phyloP scores from a whole-genome alignment of 1,140 invertebrate species.

The Drosophila pseudoobscura region DNA sequence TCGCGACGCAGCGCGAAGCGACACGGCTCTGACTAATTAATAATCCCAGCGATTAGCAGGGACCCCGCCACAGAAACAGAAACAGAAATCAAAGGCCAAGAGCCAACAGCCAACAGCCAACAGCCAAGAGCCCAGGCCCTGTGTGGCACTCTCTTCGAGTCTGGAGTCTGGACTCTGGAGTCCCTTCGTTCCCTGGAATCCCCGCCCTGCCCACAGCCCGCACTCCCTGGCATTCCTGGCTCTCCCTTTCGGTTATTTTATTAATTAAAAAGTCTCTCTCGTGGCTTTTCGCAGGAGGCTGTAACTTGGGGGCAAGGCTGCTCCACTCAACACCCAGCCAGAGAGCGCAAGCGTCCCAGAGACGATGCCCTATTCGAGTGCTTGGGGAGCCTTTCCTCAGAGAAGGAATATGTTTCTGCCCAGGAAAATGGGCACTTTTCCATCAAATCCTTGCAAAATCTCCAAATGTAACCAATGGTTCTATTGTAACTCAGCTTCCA shows the following conservation, averaged over 20 bases:
- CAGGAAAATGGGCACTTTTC: neutral
- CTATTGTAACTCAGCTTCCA: too few species aligned
- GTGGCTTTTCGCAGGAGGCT: slow-evolving; percentile 38
- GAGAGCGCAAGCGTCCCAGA: slow-evolving; percentile 17
- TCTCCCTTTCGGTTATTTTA: slow-evolving; percentile 26
- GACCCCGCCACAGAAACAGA: neutral
- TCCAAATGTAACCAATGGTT: too few species aligned
- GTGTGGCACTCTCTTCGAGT: neutral
- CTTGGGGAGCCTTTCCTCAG: too few species aligned
- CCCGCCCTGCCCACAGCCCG: too few species aligned
- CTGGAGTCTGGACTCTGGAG: too few species aligned
- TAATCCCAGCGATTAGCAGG: slow-evolving; percentile 75
- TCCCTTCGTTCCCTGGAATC: too few species aligned
- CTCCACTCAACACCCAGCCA: slow-evolving; percentile 44
- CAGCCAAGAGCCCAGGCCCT: slow-evolving; percentile 8
- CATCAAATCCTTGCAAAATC: too few species aligned
- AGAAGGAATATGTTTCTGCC: too few species aligned
- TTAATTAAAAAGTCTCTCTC: slow-evolving; percentile 69
- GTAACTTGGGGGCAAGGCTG: slow-evolving; percentile 44
- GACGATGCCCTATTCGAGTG: slow-evolving; percentile 8
- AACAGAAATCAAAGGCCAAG: too few species aligned
- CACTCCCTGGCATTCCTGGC: neutral
- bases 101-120: too few species aligned
- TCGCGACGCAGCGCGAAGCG: slow-evolving; percentile 16
- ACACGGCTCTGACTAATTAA: slow-evolving; percentile 66